These are phyloP conservation scores for Pterocles burchelli DNA, from an alignment of 2,113 vertebrate species.

Conservation along the genomic window DNA sequence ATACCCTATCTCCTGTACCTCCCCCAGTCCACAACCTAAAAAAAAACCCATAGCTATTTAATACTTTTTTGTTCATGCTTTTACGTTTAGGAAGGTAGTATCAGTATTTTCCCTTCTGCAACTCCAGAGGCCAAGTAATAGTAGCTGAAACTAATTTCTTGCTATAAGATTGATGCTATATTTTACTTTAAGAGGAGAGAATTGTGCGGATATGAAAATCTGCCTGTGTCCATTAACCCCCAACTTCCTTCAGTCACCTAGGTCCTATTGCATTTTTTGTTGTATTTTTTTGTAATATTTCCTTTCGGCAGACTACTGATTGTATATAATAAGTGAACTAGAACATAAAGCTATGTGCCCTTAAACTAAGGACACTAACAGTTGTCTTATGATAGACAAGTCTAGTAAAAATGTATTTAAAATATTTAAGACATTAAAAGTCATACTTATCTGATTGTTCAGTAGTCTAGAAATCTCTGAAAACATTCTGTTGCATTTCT, in stretches of 20 bases:
- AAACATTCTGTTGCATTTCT: neutral
- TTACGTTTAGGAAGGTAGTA: neutral
- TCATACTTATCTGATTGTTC: neutral
- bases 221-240: neutral
- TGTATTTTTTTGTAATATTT: neutral
- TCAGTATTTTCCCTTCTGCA: neutral
- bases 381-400: neutral
- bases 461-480: neutral
- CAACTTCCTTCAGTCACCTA: neutral
- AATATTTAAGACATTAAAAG: neutral
- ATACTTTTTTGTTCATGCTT: slow-evolving; percentile 28
- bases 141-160: slow-evolving; percentile 34
- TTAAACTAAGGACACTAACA: neutral
- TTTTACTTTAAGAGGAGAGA: slow-evolving; percentile 28
- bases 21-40: neutral
- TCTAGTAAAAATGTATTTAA: neutral
- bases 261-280: neutral
- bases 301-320: neutral
- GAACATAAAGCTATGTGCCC: neutral
- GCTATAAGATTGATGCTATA: neutral
- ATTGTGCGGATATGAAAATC: neutral
- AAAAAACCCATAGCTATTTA: neutral
- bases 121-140: neutral
- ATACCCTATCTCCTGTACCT: neutral
- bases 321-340: neutral